Evolutionary conservation across 2,113 vertebrate species (phyloP), one percentile per base, ranked within the genome.

Genomic region (Neogale vison): DNA sequence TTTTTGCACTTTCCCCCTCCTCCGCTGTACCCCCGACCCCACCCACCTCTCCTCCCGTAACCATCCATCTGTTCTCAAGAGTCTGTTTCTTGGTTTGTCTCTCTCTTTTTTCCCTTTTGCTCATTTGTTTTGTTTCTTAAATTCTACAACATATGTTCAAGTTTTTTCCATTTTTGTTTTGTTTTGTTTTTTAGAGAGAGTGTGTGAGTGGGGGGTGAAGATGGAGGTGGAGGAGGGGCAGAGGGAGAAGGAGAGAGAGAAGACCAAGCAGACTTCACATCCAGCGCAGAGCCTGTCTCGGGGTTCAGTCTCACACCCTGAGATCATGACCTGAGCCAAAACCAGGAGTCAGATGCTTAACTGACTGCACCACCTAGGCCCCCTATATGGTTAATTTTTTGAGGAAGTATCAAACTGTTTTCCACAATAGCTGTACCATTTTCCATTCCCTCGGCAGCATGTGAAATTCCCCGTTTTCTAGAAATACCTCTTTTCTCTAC

Each of bases 211-310:
- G 65, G n/a, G 18, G 67, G n/a, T 1, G 8, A n/a, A 34, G 67
- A 9, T 69, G 34, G 67, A 20, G 31, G 31, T 1, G 59, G 15
- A 18, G 31, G 15, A 67, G 67, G 67, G 17, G 67, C 67, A 36
- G 74, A 77, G 42, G 15, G 72, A 72, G 65, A 18, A 31, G 65
- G 65, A 36, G 39, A 45, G 71, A 42, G 39, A 42, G 71, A 29
- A 17, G 26, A 4, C 74, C 17, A 47, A 31, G 14, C 26, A 31
- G 7, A 17, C 26, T 77, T 14, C 26, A 47, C 1, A 7, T 15
- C 26, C 74, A 5, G 42, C 0, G 0, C 42, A 31, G 42, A 31
- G 26, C 42, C 42, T 77, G 14, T 10, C 42, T 18, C 1, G 1
- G 74, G 14, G 26, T 14, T 77, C 74, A 4, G 10, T 47, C 42